Conservation (phyloP, 2,888 invertebrate species). For the Zhuqinia jingwanae region DNA sequence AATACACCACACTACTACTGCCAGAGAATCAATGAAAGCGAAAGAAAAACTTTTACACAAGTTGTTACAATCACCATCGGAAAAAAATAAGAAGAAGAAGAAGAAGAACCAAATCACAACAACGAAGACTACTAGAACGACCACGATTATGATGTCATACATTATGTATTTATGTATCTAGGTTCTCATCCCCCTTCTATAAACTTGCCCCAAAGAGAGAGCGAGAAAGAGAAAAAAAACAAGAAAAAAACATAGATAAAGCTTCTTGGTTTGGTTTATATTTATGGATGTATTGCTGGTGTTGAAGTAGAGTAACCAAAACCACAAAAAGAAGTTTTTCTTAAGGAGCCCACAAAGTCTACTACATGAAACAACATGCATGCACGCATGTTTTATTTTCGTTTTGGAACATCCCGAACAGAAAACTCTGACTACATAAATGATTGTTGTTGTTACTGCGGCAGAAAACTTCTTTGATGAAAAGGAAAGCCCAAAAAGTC, state of each 20-base stretch:
- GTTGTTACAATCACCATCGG: not conserved
- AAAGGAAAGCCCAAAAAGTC: constrained; percentile 26
- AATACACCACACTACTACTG: too few species aligned
- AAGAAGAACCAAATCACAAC: not conserved
- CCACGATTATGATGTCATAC: constrained; percentile 51
- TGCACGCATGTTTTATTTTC: too few species aligned
- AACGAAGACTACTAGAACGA: constrained; percentile 1
- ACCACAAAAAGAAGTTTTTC: too few species aligned
- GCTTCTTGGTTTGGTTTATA: not conserved
- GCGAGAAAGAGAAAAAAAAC: not conserved
- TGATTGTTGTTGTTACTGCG: not conserved
- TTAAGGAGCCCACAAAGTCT: too few species aligned
- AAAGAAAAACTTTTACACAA: constrained; percentile 24
- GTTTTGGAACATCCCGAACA: too few species aligned
- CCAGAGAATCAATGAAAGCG: constrained; percentile 42
- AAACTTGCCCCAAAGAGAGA: not conserved
- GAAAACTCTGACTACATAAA: too few species aligned
- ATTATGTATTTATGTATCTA: constrained; percentile 56
- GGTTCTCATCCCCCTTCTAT: constrained; percentile 14
- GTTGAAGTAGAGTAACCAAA: too few species aligned
- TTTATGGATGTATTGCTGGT: not conserved
- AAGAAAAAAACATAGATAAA: not conserved
- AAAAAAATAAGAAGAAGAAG: not conserved
- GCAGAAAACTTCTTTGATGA: not conserved
- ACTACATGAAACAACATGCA: too few species aligned